Evolutionary conservation across 2,797 vertebrate species (phyloP).

Genomic region (Mycteria americana): DNA sequence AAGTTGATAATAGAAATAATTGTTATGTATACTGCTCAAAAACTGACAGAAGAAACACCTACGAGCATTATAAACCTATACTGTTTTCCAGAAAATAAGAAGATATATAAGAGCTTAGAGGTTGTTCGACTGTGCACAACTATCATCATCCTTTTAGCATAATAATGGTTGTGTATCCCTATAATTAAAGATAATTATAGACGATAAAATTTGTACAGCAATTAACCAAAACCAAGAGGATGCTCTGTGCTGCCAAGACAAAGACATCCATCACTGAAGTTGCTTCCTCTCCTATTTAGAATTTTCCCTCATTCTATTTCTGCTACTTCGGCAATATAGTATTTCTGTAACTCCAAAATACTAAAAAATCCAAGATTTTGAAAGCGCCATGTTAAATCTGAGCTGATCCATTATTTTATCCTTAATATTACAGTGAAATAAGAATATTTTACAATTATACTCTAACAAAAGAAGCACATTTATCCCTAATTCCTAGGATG

Average conservation of each 20-base stretch:
- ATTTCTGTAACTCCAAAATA: not conserved
- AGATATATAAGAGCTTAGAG: not conserved
- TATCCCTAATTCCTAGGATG: not conserved
- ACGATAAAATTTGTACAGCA: conserved; percentile 48
- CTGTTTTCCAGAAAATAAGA: conserved; percentile 31
- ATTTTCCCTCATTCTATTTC: not conserved
- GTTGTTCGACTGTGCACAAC: conserved; percentile 29
- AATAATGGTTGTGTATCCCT: conserved; percentile 49
- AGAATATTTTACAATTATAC: not conserved
- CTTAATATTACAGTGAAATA: not conserved
- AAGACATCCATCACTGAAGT: conserved; percentile 24
- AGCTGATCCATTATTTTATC: not conserved
- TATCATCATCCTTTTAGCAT: conserved; percentile 66
- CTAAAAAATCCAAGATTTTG: not conserved
- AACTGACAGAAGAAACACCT: conserved; percentile 17
- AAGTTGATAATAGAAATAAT: conserved; percentile 18
- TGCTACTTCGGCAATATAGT: not conserved
- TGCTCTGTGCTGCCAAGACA: conserved; percentile 36
- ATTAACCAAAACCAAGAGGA: conserved; percentile 59
- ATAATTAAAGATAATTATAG: conserved; percentile 71
- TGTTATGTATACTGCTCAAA: not conserved
- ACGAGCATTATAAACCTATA: not conserved
- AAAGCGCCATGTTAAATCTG: not conserved
- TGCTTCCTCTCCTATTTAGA: not conserved
- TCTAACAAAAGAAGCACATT: not conserved